phyloP scores from a whole-genome alignment of 2,888 invertebrate species.

The Campoplex capitator region DNA sequence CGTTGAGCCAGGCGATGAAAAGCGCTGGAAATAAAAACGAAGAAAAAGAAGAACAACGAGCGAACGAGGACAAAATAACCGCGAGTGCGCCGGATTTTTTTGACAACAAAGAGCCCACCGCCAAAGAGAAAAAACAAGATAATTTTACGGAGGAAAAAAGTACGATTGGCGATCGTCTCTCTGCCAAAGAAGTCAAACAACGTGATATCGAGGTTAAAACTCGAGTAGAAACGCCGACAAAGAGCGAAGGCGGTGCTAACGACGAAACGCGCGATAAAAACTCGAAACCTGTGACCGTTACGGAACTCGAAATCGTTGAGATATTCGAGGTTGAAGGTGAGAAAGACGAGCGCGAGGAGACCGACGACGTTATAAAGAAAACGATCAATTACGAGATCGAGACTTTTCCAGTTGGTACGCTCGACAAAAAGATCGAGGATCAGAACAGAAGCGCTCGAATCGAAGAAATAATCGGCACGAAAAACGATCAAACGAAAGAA shows the following conservation, averaged over 20 bases:
- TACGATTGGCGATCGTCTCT: background rate
- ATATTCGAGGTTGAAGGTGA: constrained; percentile 80
- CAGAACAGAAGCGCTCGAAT: constrained; percentile 33
- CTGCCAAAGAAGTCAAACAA: constrained; percentile 31
- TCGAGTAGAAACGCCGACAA: constrained; percentile 41
- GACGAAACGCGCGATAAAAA: constrained; percentile 20
- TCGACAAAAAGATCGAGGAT: constrained; percentile 25
- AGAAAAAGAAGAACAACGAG: constrained; percentile 68
- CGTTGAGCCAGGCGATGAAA: constrained; percentile 82
- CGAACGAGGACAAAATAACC: constrained; percentile 66
- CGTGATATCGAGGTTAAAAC: constrained; percentile 48
- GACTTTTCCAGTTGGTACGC: background rate
- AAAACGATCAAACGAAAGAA: constrained; percentile 55
- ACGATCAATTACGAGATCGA: constrained; percentile 27
- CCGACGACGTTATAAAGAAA: constrained; percentile 55
- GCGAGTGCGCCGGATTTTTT: constrained; percentile 48
- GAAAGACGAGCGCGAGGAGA: constrained; percentile 67
- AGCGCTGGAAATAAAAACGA: constrained; percentile 72
- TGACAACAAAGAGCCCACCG: constrained; percentile 54
- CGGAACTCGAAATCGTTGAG: constrained; percentile 79
- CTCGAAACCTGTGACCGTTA: constrained; percentile 69
- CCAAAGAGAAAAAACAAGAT: constrained; percentile 35
- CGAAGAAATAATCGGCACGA: constrained; percentile 22
- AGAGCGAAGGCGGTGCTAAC: background rate
- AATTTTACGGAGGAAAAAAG: constrained; percentile 4